Evolutionary conservation across 2,888 invertebrate species (phyloP).

Genomic region (Cataglyphis altisquamis): DNA sequence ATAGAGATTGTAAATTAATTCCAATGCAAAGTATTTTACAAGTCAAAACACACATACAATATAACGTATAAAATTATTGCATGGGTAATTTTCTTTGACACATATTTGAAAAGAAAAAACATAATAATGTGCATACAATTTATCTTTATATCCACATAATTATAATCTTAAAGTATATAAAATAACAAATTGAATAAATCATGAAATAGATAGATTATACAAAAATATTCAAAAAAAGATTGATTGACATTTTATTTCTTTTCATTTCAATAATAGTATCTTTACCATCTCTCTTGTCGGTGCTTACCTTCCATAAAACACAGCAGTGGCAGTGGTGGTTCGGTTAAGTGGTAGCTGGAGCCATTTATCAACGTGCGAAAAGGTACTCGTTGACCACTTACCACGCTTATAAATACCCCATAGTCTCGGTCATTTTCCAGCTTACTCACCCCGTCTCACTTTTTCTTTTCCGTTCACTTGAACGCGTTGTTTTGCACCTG

Average conservation of each 20-base stretch:
- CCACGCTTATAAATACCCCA: constrained; percentile 18
- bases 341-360: not conserved
- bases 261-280: constrained; percentile 31
- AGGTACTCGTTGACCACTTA: constrained; percentile 31
- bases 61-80: not conserved
- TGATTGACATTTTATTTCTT: not conserved
- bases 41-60: not conserved
- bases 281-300: not conserved
- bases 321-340: not conserved
- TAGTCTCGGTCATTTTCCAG: constrained; percentile 18
- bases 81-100: not conserved
- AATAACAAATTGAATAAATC: not conserved
- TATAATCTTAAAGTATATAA: not conserved
- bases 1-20: not conserved
- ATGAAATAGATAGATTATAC: not conserved
- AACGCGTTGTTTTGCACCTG: constrained; percentile 53
- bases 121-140: not conserved
- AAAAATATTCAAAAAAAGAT: not conserved
- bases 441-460: constrained; percentile 43
- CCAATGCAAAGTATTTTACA: constrained; percentile 20
- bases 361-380: constrained; percentile 41
- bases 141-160: not conserved
- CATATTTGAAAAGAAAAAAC: not conserved
- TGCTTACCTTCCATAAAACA: constrained; percentile 65
- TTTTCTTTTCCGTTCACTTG: constrained; percentile 20